These are phyloP conservation scores for Conops quadrifasciatus DNA, from an alignment of 2,888 invertebrate genomes.

Conservation along the genomic window DNA sequence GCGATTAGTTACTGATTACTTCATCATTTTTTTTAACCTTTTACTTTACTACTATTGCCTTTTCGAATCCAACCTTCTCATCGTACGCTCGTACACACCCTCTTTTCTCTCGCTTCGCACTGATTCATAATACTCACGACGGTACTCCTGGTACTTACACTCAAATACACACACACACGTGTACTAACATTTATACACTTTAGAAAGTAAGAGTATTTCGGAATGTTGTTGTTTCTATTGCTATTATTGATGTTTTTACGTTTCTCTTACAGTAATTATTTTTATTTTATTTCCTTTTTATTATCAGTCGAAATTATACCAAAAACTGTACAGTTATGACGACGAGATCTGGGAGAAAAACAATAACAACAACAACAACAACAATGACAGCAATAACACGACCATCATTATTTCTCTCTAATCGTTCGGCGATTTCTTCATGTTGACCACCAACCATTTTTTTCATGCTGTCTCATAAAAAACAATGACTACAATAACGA, in stretches of 20 bases:
- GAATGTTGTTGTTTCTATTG: not conserved
- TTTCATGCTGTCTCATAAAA: not conserved
- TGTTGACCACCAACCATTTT: not conserved
- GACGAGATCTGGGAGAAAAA: not conserved
- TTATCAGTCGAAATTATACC: not conserved
- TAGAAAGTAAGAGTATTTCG: no score
- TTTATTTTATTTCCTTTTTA: not conserved
- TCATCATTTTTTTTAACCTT: no score
- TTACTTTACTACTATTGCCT: no score
- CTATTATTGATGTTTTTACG: not conserved
- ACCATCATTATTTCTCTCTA: not conserved
- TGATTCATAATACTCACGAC: no score
- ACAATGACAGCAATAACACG: not conserved
- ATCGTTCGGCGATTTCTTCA: not conserved
- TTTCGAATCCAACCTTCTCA: no score
- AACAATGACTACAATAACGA: not conserved
- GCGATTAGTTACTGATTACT: no score
- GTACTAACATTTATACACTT: not conserved
- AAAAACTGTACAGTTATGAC: not conserved
- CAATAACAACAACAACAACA: not conserved
- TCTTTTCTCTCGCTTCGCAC: no score
- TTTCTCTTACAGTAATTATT: not conserved
- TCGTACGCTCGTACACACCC: no score
- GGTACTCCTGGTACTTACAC: no score
- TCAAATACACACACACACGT: not conserved